Evolutionary conservation across 2,797 vertebrate species (phyloP), one percentile per base, ranked within the genome.

Genomic region (Liasis olivaceus): DNA sequence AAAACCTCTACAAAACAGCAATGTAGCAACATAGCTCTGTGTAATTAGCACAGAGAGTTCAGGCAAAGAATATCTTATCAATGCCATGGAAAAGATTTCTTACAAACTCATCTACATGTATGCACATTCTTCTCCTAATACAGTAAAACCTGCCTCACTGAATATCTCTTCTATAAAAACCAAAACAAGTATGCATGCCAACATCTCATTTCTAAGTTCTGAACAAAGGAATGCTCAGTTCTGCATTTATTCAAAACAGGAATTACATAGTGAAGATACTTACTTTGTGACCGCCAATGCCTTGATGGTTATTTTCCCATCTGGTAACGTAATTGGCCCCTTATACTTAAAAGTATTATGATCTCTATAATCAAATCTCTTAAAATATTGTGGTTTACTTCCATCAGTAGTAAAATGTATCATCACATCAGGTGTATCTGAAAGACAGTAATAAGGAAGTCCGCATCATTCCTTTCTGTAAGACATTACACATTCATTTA

Each of bases 401-500:
- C 99, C 98, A 92, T 99, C 98, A 96, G 99, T 91, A 0, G 99
- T 99, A 96, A 98, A 99, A 97, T 98, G 98, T 96, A 99, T 97
- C 42, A 91, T 96, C 62, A 98, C 98, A 84, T 97, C 98, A 2
- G 97, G 97, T 60, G 98, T 98, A 93, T 98, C 99, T 99, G 97
- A 94, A 95, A 96, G 88, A 88, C 42, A 88, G 24, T 26, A 54
- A 66, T 22, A 64, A 54, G 51, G 51, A 85, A 28, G n/a, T 60
- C 59, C 17, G 20, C 59, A 60, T 42, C n/a, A 12, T 59, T 13
- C 59, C 58, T 87, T 11, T 4, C 4, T 1, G 5, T 28, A 88
- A 84, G n/a, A 24, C 28, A 87, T 17, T 4, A 87, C 9, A 51
- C 26, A 26, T 69, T 63, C 56, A 42, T 15, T 54, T 60, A 11